Base-by-base conservation (phyloP, 2,797 vertebrate species). In the Gymnothorax javanicus region DNA sequence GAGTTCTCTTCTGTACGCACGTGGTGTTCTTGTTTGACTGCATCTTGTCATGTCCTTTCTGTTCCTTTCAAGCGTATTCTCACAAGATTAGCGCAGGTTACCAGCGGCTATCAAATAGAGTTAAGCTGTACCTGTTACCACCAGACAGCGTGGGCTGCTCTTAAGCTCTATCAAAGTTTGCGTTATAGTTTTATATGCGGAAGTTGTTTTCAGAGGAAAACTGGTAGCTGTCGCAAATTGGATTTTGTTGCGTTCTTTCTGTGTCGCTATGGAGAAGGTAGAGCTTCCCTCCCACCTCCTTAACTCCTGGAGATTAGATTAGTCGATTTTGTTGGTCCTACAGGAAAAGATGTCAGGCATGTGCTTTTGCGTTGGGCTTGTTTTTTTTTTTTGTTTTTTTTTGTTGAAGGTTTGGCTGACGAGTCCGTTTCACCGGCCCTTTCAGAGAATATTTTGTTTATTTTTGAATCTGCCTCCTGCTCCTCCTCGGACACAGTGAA, bases 391-490 rank as follows among this genome's bases (percentile, higher is more conserved):
- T 27, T 15, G 15, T 87, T 84, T 71, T 59, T n/a, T 75, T 52
- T 15, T 50, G 20, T 86, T 54, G 82, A 58, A 33, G 64, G 43
- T 88, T 89, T 88, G 33, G 69, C 82, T 73, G 27, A 56, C 54
- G 56, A 67, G 64, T 87, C 81, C 12, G 87, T 87, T 89, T 89
- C 83, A 86, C 88, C 88, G 85, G 62, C 85, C 87, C 87, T 85
- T 86, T 71, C 27, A 52, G 50, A 59, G 82, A 56, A 7, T 67
- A n/a, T 59, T 86, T 77, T 90, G 89, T 90, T 92, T 89, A 85
- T 89, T 90, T 93, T 89, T 92, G 84, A 88, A 91, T 58, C 60
- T 88, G 88, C 85, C 85, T 92, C 73, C 83, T 62, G 50, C 75
- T 83, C 85, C 84, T 91, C 8, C 79, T 60, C 43, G 43, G 87